Conservation (phyloP, 2,113 vertebrate species). For the Onychostruthus taczanowskii region DNA sequence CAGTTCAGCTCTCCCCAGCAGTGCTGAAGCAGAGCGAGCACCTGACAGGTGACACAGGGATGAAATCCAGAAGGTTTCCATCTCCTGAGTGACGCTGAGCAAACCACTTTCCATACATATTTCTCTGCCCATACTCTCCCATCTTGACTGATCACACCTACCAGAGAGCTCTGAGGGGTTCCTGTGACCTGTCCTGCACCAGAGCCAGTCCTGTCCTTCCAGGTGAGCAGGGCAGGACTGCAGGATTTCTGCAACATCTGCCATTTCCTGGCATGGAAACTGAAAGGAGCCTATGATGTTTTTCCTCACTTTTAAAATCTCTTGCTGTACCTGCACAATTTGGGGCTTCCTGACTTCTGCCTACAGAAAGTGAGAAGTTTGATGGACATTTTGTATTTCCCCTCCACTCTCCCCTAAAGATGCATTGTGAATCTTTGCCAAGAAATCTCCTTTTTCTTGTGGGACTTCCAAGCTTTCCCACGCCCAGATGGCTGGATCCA, state of each 20-base stretch:
- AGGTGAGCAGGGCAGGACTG: not conserved
- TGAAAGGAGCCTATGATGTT: not conserved
- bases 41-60: fast-evolving
- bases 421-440: not conserved
- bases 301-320: not conserved
- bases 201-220: not conserved
- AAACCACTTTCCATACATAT: not conserved
- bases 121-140: not conserved
- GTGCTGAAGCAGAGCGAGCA: not conserved
- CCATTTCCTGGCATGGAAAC: not conserved
- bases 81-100: not conserved
- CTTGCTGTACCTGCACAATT: not conserved
- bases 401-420: not conserved
- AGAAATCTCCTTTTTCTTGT: not conserved
- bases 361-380: not conserved
- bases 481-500: not conserved
- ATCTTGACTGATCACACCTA: not conserved
- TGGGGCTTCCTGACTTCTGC: not conserved
- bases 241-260: not conserved
- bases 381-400: not conserved
- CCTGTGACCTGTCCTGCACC: not conserved
- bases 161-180: not conserved
- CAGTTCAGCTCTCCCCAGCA: not conserved
- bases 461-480: not conserved
- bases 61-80: not conserved